A percentile compares a stretch with the other conserved stretches of the same genome.
phyloP scores from a whole-genome alignment of 1,140 invertebrate genomes.

The Popillia japonica region DNA sequence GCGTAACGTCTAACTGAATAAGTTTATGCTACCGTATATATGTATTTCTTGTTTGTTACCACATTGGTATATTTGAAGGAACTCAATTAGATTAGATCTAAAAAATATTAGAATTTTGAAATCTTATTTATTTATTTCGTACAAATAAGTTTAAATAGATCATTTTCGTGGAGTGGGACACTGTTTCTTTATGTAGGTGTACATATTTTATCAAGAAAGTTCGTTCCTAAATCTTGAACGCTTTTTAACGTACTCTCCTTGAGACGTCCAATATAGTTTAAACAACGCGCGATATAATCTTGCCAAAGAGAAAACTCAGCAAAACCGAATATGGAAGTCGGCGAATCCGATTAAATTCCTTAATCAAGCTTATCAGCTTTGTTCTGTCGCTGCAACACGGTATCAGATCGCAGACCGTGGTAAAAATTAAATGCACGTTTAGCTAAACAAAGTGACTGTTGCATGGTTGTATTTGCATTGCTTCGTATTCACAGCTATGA shows the following conservation, averaged over 20 bases:
- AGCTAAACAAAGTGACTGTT: conserved; percentile 17
- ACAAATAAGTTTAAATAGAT: too few relatives aligned
- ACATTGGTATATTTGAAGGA: too few relatives aligned
- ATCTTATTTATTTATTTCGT: too few relatives aligned
- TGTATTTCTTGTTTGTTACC: too few relatives aligned
- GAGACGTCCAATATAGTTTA: conserved; percentile 28
- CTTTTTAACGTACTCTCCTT: conserved; percentile 15
- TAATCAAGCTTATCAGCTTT: conserved; percentile 42
- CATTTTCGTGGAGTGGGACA: too few relatives aligned
- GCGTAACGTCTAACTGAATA: too few relatives aligned
- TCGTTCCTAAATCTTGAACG: neutral
- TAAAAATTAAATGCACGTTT: conserved; percentile 38
- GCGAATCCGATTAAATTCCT: conserved; percentile 41
- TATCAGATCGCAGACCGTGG: conserved; percentile 29
- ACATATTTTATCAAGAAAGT: neutral
- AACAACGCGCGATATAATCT: conserved; percentile 30
- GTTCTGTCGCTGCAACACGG: conserved; percentile 26
- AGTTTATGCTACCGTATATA: too few relatives aligned
- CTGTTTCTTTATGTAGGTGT: too few relatives aligned
- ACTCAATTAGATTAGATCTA: too few relatives aligned
- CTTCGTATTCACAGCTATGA: conserved; percentile 14
- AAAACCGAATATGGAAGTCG: conserved; percentile 23
- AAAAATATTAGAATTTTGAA: too few relatives aligned
- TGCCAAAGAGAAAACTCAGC: neutral
- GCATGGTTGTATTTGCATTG: conserved; percentile 22